Conservation (phyloP, 2,797 vertebrate species). For the Typhlichthys subterraneus region DNA sequence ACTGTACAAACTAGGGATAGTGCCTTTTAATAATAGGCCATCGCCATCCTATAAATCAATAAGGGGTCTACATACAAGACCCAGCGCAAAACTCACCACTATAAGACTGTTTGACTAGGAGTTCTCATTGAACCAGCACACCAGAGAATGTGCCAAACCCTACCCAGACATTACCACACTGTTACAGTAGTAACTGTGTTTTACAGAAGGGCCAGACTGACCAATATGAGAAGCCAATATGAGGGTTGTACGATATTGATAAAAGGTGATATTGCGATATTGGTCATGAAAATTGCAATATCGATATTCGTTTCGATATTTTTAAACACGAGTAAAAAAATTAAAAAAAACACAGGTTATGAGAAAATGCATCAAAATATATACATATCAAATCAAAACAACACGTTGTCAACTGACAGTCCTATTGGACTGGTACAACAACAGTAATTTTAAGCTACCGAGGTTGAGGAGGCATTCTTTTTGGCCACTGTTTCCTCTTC, state of each 20-base stretch:
- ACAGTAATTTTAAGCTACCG: too few species aligned
- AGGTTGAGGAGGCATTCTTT: too few species aligned
- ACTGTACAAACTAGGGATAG: too few species aligned
- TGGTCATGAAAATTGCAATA: constrained; percentile 40
- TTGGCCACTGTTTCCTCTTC: too few species aligned
- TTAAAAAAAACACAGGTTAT: too few species aligned
- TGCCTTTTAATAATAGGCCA: too few species aligned
- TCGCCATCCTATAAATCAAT: too few species aligned
- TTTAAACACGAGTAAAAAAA: too few species aligned
- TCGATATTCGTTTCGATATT: constrained; percentile 21
- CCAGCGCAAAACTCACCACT: constrained; percentile 22
- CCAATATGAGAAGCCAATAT: constrained; percentile 16
- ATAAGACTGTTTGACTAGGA: constrained; percentile 32
- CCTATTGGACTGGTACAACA: too few species aligned
- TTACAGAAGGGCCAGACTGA: constrained; percentile 30
- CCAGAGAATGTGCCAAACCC: constrained; percentile 53
- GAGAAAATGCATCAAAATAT: too few species aligned
- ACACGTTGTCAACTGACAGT: too few species aligned
- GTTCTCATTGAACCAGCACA: constrained; percentile 51
- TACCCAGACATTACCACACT: constrained; percentile 58
- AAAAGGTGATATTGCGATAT: constrained; percentile 1
- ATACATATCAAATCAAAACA: too few species aligned
- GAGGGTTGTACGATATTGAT: constrained; percentile 3
- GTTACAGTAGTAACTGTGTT: constrained; percentile 53
- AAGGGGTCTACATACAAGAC: not conserved